Evolutionary conservation across 2,113 vertebrate genomes (phyloP).

Genomic region (Scomber japonicus): DNA sequence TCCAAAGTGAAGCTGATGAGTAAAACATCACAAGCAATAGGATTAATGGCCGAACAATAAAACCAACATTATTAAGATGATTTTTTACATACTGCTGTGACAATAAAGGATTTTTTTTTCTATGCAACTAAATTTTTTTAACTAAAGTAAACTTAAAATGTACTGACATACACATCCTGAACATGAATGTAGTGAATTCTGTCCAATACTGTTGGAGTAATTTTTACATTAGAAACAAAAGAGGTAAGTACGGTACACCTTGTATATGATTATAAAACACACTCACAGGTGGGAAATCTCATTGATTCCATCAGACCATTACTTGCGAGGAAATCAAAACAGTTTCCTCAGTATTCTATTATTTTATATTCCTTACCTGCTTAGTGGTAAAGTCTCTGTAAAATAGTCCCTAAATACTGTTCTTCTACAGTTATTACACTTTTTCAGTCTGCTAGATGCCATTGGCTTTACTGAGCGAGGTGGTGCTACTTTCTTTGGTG

Average conservation of each 20-base stretch:
- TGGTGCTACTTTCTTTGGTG: slow-evolving; percentile 82
- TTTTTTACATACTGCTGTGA: background rate
- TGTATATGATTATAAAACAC: slow-evolving; percentile 38
- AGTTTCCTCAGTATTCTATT: background rate
- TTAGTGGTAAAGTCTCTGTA: slow-evolving; percentile 28
- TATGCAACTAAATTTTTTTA: slow-evolving; percentile 20
- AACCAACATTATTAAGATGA: slow-evolving; percentile 16
- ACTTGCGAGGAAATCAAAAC: background rate
- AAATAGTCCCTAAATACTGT: background rate
- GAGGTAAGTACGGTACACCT: slow-evolving; percentile 54
- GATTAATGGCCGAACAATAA: slow-evolving; percentile 17
- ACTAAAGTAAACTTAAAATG: slow-evolving; percentile 24
- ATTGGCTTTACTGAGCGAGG: slow-evolving; percentile 89
- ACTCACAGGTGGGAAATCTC: slow-evolving; percentile 16
- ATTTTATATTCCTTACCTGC: background rate
- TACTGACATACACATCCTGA: slow-evolving; percentile 10
- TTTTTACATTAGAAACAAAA: slow-evolving; percentile 35
- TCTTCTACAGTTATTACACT: slow-evolving; percentile 29
- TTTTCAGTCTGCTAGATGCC: slow-evolving; percentile 85
- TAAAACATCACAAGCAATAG: slow-evolving; percentile 9
- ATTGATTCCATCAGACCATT: background rate
- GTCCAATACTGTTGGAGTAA: slow-evolving; percentile 7
- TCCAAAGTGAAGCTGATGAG: background rate
- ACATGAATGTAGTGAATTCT: background rate
- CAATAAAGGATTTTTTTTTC: background rate